Evolutionary conservation across 1,140 invertebrate genomes (phyloP).

Genomic region (Lethrus apterus): DNA sequence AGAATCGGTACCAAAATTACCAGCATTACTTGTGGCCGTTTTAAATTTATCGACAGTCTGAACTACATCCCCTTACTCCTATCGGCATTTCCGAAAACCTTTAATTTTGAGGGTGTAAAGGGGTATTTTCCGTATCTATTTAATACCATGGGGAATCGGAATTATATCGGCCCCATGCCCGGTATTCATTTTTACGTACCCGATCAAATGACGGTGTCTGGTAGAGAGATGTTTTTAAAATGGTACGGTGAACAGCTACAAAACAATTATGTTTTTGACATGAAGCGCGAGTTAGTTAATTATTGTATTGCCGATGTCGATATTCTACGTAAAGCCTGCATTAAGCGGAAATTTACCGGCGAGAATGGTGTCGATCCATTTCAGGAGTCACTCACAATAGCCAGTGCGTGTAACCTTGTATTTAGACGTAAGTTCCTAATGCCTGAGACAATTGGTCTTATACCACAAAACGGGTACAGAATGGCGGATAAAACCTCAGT

Average conservation of each 20-base stretch:
- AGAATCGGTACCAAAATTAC: background rate
- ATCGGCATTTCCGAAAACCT: background rate
- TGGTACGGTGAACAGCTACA: background rate
- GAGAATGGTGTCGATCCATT: conserved; percentile 2
- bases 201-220: background rate
- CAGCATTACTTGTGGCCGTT: too few relatives aligned
- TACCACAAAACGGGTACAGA: background rate
- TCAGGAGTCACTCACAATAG: background rate
- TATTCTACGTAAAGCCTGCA: background rate
- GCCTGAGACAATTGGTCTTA: background rate
- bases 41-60: background rate
- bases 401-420: background rate
- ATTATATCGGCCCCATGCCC: conserved; percentile 1
- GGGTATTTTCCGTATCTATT: conserved; percentile 1
- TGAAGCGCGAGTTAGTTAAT: background rate
- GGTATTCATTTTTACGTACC: background rate
- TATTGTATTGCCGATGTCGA: background rate
- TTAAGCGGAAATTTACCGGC: background rate
- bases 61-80: too few relatives aligned
- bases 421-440: too few relatives aligned
- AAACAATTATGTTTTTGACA: too few relatives aligned
- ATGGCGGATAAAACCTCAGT: conserved; percentile 3
- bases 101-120: background rate
- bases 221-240: background rate
- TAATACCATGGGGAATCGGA: background rate